These are phyloP conservation scores for Petrocephalus schoutedeni DNA, from an alignment of 2,797 vertebrate species.

Conservation along the genomic window DNA sequence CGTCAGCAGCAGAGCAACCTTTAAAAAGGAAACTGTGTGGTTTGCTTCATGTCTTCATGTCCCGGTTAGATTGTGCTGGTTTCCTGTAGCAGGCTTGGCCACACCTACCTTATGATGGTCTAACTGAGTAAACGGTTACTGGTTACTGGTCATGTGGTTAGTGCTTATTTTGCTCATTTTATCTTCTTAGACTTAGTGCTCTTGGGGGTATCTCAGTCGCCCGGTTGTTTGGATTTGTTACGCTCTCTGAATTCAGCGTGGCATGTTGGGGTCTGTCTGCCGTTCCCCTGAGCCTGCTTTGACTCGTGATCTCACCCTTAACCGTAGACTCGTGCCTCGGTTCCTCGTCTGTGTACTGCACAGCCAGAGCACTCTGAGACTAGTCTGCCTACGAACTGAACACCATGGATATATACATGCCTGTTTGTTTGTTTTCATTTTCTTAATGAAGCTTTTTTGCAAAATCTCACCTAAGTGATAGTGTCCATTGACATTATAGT, in stretches of 20 bases:
- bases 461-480: not conserved
- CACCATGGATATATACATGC: not conserved
- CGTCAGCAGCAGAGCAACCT: not conserved
- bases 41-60: not conserved
- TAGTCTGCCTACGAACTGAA: not conserved
- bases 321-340: not conserved
- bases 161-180: not conserved
- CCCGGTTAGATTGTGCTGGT: not conserved
- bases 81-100: not conserved
- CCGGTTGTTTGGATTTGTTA: not conserved
- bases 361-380: not conserved
- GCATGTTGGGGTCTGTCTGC: not conserved
- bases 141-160: not conserved
- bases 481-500: not conserved
- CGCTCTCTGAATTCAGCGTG: not conserved
- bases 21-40: not conserved
- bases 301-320: not conserved
- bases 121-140: not conserved
- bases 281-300: not conserved
- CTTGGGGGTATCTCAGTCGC: not conserved
- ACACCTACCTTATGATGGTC: not conserved
- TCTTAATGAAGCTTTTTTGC: not conserved
- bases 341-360: not conserved
- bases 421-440: not conserved
- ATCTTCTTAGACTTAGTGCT: not conserved